Base-by-base conservation (phyloP, 53 echinoderm and acorn worm species). In the Zoroaster sp. region DNA sequence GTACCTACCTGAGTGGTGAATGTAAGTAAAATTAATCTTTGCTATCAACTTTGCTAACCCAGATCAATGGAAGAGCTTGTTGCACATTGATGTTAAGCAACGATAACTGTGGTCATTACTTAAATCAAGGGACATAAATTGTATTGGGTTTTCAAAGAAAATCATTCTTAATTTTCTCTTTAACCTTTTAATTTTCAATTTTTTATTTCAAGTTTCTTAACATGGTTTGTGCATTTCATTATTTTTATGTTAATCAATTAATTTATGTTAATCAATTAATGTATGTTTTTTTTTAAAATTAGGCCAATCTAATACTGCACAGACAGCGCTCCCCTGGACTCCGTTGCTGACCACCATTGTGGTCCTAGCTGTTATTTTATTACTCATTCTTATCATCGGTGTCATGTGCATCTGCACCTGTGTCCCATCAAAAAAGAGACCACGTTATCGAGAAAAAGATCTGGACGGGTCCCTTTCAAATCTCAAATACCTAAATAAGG, bases 401-500 rank as follows among this genome's bases (percentile, higher is more conserved):
- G 23, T 89, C 32, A 36, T 89, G 18, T 89, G 82, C 82, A 72
- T 80, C 43, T 80, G 81, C 34, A 25, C 40, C 34, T 44, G 81
- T 23, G 34, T 80, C 40, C 82, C 81, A 28, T 35, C 69, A 3
- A 40, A 39, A 17, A 39, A 72, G 37, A 80, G 73, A n/a, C 54
- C 0, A 34, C 69, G 54, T 15, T 81, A 73, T 33, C 30, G 73
- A 42, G 82, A 82, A 15, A 41, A 36, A 40, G 81, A 81, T 54
- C 21, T 55, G 0, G 85, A 85, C 31, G 85, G 85, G 20, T 85
- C 85, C 47, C 32, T 89, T 14, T 80, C 81, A 39, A 94, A 94
- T 75, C 91, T 94, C 39, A 91, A 77, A 12, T 88, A 91, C 76
- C 69, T 94, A 55, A 91, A 94, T 79, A 77, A 91, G 75, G 94